Evolutionary conservation across 2,888 invertebrate species (phyloP).

Genomic region (Morpho helenor): DNA sequence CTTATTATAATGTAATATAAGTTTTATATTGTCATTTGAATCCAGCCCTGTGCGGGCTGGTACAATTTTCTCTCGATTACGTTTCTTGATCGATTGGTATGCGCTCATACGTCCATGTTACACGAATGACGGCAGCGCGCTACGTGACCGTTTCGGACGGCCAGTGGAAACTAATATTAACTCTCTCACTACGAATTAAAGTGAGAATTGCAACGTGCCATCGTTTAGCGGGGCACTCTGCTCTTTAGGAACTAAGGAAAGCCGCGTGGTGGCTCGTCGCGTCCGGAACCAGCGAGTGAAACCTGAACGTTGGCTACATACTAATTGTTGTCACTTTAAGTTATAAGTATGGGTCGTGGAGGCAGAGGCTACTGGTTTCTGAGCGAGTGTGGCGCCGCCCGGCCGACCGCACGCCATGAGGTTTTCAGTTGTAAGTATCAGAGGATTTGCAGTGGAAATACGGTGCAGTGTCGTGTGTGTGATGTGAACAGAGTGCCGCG

Average conservation of each 20-base stretch:
- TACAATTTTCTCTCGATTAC: conserved; percentile 75
- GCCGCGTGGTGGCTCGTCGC: conserved; percentile 54
- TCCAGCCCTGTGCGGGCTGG: conserved; percentile 42
- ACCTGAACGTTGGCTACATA: conserved; percentile 60
- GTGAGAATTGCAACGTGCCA: conserved; percentile 30
- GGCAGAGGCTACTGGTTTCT: conserved; percentile 48
- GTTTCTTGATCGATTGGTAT: conserved; percentile 61
- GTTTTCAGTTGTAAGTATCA: conserved; percentile 55
- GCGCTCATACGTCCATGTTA: conserved; percentile 57
- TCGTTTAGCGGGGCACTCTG: conserved; percentile 39
- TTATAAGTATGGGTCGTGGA: conserved; percentile 70
- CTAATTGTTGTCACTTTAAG: conserved; percentile 54
- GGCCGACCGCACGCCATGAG: conserved; percentile 63
- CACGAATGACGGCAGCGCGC: conserved; percentile 63
- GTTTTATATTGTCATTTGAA: neutral
- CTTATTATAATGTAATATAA: too few relatives aligned
- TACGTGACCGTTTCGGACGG: conserved; percentile 42
- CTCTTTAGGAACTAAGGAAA: conserved; percentile 58
- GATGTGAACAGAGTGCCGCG: conserved; percentile 8
- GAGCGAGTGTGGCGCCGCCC: conserved; percentile 49
- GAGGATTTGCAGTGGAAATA: conserved; percentile 28
- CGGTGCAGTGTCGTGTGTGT: conserved; percentile 32
- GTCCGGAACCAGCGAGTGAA: conserved; percentile 68
- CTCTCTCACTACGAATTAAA: conserved; percentile 32
- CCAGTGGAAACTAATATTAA: conserved; percentile 26